These are phyloP conservation scores for Drosophila prosaltans DNA, from an alignment of 1,140 invertebrate species.

Conservation along the genomic window DNA sequence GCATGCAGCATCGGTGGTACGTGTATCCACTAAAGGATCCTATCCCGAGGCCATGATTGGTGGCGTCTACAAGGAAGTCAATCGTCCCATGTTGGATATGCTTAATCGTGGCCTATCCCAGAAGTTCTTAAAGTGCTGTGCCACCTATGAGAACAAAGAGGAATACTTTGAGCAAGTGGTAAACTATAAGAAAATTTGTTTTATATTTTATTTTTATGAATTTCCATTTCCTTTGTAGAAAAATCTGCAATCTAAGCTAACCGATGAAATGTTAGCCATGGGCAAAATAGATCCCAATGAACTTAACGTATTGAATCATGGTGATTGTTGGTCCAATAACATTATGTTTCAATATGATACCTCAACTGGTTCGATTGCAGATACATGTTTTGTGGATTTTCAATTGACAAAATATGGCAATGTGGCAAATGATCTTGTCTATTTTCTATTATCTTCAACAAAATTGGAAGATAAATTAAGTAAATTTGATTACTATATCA, in stretches of 20 bases:
- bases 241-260: constrained; percentile 14
- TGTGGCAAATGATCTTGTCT: constrained; percentile 65
- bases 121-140: constrained; percentile 47
- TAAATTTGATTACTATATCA: constrained; percentile 72
- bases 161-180: constrained; percentile 62
- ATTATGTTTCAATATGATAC: constrained; percentile 86
- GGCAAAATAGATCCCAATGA: constrained; percentile 76
- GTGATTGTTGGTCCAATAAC: constrained; percentile 85
- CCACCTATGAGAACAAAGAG: constrained; percentile 46
- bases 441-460: constrained; percentile 67
- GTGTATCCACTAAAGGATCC: constrained; percentile 83
- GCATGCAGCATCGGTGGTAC: constrained; percentile 83
- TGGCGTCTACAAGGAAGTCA: constrained; percentile 53
- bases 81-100: constrained; percentile 31
- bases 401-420: constrained; percentile 65
- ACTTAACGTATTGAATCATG: constrained; percentile 87
- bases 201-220: too few relatives aligned
- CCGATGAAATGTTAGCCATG: constrained; percentile 40
- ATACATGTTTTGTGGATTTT: constrained; percentile 64
- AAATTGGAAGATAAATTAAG: constrained; percentile 66
- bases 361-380: constrained; percentile 70
- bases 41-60: constrained; percentile 29
- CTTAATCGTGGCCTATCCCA: constrained; percentile 33
- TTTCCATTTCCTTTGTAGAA: constrained; percentile 11
- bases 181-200: not conserved